A percentile compares a stretch with the other conserved stretches of the same genome.
Evolutionary conservation across 37 sponge, comb jelly and placozoan species (phyloP).

Genomic region (Halichondria panicea): DNA sequence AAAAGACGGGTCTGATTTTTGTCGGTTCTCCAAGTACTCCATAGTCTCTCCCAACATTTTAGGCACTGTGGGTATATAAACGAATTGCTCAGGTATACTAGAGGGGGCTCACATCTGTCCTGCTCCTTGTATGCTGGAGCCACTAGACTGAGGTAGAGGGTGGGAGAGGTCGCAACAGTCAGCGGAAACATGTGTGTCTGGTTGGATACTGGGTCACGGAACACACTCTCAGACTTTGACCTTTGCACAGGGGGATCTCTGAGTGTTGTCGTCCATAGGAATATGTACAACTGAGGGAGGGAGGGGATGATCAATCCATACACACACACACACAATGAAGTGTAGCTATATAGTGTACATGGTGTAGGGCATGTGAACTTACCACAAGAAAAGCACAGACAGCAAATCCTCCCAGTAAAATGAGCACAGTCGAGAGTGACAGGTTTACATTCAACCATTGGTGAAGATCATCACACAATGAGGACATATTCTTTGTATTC

Average conservation of each 20-base stretch:
- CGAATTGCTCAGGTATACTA: background rate
- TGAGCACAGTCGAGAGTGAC: too few species aligned
- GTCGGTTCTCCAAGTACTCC: conserved; percentile 57
- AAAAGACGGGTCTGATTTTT: conserved; percentile 51
- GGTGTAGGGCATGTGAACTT: too few species aligned
- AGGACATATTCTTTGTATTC: too few species aligned
- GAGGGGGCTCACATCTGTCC: conserved; percentile 64
- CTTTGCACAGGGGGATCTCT: conserved; percentile 69
- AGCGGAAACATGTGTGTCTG: conserved; percentile 67
- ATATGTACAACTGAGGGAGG: conserved; percentile 57
- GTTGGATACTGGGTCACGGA: conserved; percentile 53
- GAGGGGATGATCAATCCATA: too few species aligned
- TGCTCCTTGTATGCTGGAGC: conserved; percentile 98
- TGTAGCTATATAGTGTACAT: too few species aligned
- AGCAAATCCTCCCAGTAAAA: too few species aligned
- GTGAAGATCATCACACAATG: too few species aligned
- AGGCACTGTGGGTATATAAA: conserved; percentile 53
- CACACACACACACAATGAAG: too few species aligned
- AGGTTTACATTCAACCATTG: too few species aligned
- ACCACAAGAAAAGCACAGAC: too few species aligned
- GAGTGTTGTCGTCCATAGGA: conserved; percentile 54
- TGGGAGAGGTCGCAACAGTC: conserved; percentile 53
- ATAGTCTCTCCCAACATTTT: conserved; percentile 88
- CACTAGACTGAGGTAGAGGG: conserved; percentile 75
- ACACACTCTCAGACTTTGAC: conserved; percentile 66